Evolutionary conservation across 2,113 vertebrate genomes (phyloP).

Genomic region (Corynorhinus townsendii): DNA sequence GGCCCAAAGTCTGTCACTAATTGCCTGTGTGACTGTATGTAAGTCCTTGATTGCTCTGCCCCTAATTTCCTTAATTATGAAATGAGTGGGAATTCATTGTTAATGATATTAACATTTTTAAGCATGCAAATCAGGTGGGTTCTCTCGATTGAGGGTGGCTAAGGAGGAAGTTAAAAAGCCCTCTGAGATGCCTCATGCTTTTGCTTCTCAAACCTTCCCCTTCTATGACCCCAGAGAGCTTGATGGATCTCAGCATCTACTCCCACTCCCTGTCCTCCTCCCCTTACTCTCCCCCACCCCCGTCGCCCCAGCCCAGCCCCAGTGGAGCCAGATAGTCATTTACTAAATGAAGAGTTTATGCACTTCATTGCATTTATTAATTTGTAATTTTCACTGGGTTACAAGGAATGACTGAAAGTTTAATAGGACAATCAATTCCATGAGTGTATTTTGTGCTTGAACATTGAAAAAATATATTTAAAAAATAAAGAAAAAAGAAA

Average conservation of each 20-base stretch:
- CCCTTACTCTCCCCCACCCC: background rate
- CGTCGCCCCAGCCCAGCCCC: background rate
- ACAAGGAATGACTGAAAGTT: background rate
- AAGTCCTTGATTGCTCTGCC: background rate
- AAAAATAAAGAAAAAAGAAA: background rate
- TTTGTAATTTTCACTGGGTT: background rate
- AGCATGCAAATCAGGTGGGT: background rate
- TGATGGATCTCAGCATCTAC: background rate
- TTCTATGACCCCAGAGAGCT: background rate
- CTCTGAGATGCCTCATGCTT: background rate
- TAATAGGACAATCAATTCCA: background rate
- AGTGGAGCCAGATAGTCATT: background rate
- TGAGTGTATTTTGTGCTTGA: background rate
- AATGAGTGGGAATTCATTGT: background rate
- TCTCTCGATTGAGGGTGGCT: background rate
- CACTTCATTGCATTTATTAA: slow-evolving; percentile 21
- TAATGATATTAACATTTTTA: background rate
- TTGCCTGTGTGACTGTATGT: background rate
- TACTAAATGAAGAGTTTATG: background rate
- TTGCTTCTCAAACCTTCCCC: background rate
- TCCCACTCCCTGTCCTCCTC: background rate
- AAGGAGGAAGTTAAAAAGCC: background rate
- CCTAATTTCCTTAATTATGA: background rate
- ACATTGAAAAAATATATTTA: background rate
- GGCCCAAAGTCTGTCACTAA: background rate